Conservation (phyloP, 2,888 invertebrate species). For the Fragum sueziense region DNA sequence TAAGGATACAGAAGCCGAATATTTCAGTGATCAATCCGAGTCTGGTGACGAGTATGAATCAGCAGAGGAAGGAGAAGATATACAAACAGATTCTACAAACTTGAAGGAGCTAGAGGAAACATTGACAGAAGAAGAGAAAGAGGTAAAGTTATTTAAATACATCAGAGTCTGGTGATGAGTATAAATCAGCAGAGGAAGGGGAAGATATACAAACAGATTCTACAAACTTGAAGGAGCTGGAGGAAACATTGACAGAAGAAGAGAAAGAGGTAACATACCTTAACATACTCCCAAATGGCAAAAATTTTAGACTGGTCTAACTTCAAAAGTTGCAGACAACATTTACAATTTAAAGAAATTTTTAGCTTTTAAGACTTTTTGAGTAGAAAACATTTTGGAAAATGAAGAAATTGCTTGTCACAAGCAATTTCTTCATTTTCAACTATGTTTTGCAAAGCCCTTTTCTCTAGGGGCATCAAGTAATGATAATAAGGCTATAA, state of each 20-base stretch:
- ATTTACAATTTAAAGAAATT: no score
- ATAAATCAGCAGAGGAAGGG: constrained; percentile 61
- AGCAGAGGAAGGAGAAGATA: constrained; percentile 63
- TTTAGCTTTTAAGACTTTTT: no score
- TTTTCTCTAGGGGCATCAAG: no score
- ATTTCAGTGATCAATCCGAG: constrained; percentile 47
- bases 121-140: constrained; percentile 67
- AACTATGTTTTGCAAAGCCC: no score
- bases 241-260: constrained; percentile 66
- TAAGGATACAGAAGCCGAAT: constrained; percentile 1
- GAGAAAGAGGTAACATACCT: constrained; percentile 65
- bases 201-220: constrained; percentile 63
- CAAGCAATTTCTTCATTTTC: no score
- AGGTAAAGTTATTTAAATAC: no score
- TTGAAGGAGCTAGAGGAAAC: constrained; percentile 61
- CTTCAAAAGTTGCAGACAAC: no score
- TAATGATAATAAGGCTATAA: not conserved
- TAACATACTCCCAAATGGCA: no score
- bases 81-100: constrained; percentile 57
- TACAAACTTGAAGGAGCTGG: constrained; percentile 56
- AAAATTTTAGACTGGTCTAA: no score
- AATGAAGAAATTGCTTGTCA: no score
- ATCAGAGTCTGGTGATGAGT: constrained; percentile 53
- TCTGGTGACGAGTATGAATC: constrained; percentile 57
- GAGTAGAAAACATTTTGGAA: no score